These are phyloP conservation scores for Zaprionus vittiger DNA, from an alignment of 1,140 invertebrate genomes.

Conservation along the genomic window DNA sequence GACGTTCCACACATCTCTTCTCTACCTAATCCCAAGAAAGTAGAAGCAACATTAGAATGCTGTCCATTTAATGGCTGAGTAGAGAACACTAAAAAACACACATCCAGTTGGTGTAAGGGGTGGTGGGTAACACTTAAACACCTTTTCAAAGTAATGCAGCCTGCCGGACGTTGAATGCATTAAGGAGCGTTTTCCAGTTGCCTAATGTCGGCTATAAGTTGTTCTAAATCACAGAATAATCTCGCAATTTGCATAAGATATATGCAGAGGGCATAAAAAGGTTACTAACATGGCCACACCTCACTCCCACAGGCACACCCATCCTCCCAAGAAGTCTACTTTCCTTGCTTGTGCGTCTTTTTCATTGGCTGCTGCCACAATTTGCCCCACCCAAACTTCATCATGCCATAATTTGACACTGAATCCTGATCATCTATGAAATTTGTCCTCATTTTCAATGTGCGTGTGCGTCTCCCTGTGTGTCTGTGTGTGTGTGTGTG, in stretches of 20 bases:
- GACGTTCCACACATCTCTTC: not conserved
- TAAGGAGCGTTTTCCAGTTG: slow-evolving; percentile 24
- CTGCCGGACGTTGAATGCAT: slow-evolving; percentile 26
- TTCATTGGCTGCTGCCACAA: slow-evolving; percentile 49
- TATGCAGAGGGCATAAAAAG: slow-evolving; percentile 61
- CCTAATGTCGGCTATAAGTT: slow-evolving; percentile 65
- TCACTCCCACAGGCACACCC: slow-evolving; percentile 16
- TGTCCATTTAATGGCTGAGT: slow-evolving; percentile 41
- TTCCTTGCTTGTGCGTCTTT: slow-evolving; percentile 26
- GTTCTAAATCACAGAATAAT: slow-evolving; percentile 80
- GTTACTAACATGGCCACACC: slow-evolving; percentile 22
- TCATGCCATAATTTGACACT: slow-evolving; percentile 78
- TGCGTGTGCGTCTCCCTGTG: slow-evolving; percentile 16
- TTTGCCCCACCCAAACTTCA: slow-evolving; percentile 68
- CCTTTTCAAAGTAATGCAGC: slow-evolving; percentile 47
- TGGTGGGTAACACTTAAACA: slow-evolving; percentile 35
- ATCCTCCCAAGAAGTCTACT: not conserved
- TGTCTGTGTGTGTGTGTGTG: slow-evolving; percentile 27
- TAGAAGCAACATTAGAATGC: slow-evolving; percentile 13
- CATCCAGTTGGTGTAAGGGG: not conserved
- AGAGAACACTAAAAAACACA: slow-evolving; percentile 6
- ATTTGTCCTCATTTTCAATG: slow-evolving; percentile 61
- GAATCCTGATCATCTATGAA: slow-evolving; percentile 83
- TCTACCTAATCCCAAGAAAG: not conserved
- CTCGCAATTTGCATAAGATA: slow-evolving; percentile 81